These are phyloP conservation scores for Heliothis subflexa DNA, from an alignment of 1,140 invertebrate genomes.

Conservation along the genomic window DNA sequence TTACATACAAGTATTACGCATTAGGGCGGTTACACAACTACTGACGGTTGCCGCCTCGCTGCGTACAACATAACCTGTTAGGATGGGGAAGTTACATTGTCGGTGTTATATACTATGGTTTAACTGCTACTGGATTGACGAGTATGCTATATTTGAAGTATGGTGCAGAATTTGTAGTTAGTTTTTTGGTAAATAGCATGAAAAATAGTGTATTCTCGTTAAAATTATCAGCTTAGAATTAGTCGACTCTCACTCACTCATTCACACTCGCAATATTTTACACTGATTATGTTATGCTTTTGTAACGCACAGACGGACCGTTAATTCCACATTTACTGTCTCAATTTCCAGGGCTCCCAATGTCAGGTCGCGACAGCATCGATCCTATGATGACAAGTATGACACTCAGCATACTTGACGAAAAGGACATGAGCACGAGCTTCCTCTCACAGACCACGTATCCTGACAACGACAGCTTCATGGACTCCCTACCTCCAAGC, in stretches of 20 bases:
- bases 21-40: slow-evolving; percentile 10
- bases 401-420: slow-evolving; percentile 84
- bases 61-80: slow-evolving; percentile 10
- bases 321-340: not conserved
- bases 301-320: no score
- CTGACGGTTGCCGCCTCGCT: not conserved
- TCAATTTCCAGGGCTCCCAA: slow-evolving; percentile 64
- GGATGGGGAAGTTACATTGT: slow-evolving; percentile 14
- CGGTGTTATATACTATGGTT: not conserved
- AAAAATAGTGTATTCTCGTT: no score
- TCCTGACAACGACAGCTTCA: slow-evolving; percentile 81
- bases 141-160: not conserved
- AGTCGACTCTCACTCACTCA: no score
- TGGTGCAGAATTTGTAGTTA: no score
- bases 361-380: slow-evolving; percentile 74
- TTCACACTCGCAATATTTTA: no score
- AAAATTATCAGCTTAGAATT: no score
- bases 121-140: not conserved
- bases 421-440: slow-evolving; percentile 86
- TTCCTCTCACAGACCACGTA: slow-evolving; percentile 84
- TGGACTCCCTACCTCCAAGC: slow-evolving; percentile 80
- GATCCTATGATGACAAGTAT: slow-evolving; percentile 84
- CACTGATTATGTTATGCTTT: no score
- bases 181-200: no score
- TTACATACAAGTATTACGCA: not conserved